Evolutionary conservation across 2,888 invertebrate genomes (phyloP), one percentile per base, ranked within the genome.

Genomic region (Hesperia comma): DNA sequence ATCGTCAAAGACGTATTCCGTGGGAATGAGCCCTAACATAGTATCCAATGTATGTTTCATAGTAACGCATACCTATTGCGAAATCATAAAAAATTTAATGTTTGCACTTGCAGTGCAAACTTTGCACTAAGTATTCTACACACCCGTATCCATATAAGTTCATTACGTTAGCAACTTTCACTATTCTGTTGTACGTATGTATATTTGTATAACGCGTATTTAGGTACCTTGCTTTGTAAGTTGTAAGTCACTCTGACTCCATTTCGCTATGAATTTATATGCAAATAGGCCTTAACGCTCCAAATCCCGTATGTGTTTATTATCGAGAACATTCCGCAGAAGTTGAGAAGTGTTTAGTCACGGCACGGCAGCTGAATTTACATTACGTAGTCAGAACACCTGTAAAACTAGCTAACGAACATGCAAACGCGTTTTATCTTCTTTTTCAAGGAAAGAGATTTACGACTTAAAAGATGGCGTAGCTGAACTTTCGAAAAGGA

Each of bases 91-190:
- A 37, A 37, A 37, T 12, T 8, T 12, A 37, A 12, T 12, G 37
- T 8, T 12, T 12, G 37, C 8, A 12, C 10, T 33, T 33, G 32
- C 32, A n/a, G n/a, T n/a, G n/a, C n/a, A n/a, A n/a, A n/a, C 32
- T 33, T 33, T 33, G 33, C 6, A 33, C 33, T 33, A 8, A 8
- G 37, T 3, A 37, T 75, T 72, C 75, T 70, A 75, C 77, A 14
- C 53, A 60, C 60, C 6, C 19, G 19, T 19, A 46, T 4, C 7
- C 15, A 15, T 10, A 49, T 49, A 49, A 49, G 49, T 10, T 10
- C 12, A 19, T 19, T 49, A 49, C 49, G 49, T 49, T 49, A 12
- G 49, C 49, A 4, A 49, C 49, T 53, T 26, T 53, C 53, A 53
- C 53, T 32, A 15, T 26, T 32, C 19, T 15, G 10, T n/a, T 54